These are phyloP conservation scores for Cyanoliseus patagonus DNA, from an alignment of 2,113 vertebrate species.

Conservation along the genomic window DNA sequence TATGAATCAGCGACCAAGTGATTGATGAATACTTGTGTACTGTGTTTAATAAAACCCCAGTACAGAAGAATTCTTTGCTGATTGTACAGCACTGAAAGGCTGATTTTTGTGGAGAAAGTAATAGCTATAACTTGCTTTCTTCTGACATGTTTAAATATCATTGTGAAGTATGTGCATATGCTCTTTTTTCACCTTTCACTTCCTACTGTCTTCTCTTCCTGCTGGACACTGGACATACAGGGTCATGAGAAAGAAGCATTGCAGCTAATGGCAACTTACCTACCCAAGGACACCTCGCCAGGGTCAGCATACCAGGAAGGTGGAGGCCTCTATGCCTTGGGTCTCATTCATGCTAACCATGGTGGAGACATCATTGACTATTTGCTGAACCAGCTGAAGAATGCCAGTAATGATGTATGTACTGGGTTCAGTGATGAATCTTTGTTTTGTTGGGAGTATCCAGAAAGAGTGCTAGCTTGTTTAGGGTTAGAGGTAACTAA, in stretches of 20 bases:
- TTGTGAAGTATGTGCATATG: neutral
- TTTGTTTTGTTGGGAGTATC: neutral
- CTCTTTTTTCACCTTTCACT: neutral
- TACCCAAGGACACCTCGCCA: conserved; percentile 98
- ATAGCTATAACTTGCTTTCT: neutral
- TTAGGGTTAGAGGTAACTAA: neutral
- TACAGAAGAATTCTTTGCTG: neutral
- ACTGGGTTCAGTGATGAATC: neutral
- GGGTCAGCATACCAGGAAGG: conserved; percentile 99
- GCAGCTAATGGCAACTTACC: conserved; percentile 97
- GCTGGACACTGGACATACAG: conserved; percentile 65
- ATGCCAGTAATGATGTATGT: conserved; percentile 96
- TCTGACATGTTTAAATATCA: neutral
- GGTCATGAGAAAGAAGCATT: conserved; percentile 98
- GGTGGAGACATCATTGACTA: conserved; percentile 99
- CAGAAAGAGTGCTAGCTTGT: neutral
- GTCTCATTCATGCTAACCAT: conserved; percentile 98
- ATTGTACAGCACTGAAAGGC: neutral
- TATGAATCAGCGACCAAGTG: neutral
- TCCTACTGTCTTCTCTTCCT: neutral
- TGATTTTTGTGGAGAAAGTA: neutral
- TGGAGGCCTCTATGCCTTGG: conserved; percentile 94
- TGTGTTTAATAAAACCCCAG: neutral
- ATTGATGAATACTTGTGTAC: neutral
- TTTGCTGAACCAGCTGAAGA: conserved; percentile 96